Evolutionary conservation across 2,888 invertebrate species (phyloP), one percentile per base, ranked within the genome.

Genomic region (Caenorhabditis auriculariae): DNA sequence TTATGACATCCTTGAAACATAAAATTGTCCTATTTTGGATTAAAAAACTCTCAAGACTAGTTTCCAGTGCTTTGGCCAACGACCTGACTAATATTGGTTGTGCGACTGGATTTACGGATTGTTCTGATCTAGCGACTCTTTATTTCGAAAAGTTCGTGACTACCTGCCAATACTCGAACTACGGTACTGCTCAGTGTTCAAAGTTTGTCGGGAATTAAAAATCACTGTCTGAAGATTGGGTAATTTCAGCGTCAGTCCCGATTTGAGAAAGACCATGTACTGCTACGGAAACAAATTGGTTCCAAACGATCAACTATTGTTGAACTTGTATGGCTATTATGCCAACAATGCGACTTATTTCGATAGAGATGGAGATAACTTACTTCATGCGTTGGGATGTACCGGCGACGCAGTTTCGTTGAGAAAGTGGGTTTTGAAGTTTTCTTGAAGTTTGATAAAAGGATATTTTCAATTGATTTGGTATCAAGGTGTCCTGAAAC

Each of bases 371-470:
- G 55, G 49, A 3, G 9, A 23, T 9, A 55, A 49, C 26, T 45
- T 63, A 27, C 41, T 63, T 24, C 47, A 48, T 29, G 54, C 63
- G 19, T 42, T 63, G 1, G 58, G 58, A 27, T 63, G 63, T 44
- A 17, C 24, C 1, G 26, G 26, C 9, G 44, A 50, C 17, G 26
- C 19, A 19, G 37, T 9, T 26, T 6, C 38, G 26, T n/a, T 53
- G 29, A 47, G 49, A 7, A 5, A 32, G 63, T 63, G 17, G 48
- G 52, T 50, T n/a, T 44, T 42, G 17, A 21, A 23, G n/a, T 24
- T 23, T 29, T 17, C 2, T 1, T 23, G 3, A 41, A 17, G 3
- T 32, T 9, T 2, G 12, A 19, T 38, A 9, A 12, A 19, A n/a
- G n/a, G n/a, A n/a, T n/a, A n/a, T n/a, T n/a, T n/a, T n/a, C n/a